Evolutionary conservation across 2,888 invertebrate genomes (phyloP).

Genomic region (Uloborus plumipes): DNA sequence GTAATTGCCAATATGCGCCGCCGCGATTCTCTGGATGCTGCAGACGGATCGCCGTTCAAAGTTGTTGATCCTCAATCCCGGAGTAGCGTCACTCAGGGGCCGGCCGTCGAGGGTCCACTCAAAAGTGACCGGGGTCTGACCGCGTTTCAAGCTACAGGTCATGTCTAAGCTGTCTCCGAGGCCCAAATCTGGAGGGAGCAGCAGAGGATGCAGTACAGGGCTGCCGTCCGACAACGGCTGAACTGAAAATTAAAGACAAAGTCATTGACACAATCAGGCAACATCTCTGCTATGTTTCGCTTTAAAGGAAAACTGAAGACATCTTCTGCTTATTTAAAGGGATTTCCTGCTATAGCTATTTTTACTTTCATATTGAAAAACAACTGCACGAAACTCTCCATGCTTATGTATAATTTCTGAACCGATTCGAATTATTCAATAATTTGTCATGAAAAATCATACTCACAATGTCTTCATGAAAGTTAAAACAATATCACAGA

Average conservation of each 20-base stretch:
- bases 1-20: slow-evolving; percentile 59
- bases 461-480: too few relatives aligned
- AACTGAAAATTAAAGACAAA: slow-evolving; percentile 17
- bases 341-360: too few relatives aligned
- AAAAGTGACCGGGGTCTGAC: slow-evolving; percentile 26
- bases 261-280: too few relatives aligned
- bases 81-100: neutral
- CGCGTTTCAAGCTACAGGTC: slow-evolving; percentile 48
- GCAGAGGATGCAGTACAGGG: slow-evolving; percentile 44
- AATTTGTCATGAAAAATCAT: too few relatives aligned
- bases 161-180: slow-evolving; percentile 49
- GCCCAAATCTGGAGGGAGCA: slow-evolving; percentile 40
- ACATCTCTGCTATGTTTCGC: too few relatives aligned
- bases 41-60: slow-evolving; percentile 40
- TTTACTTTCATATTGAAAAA: too few relatives aligned
- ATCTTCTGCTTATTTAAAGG: too few relatives aligned
- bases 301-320: too few relatives aligned
- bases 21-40: slow-evolving; percentile 23
- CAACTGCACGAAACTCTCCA: too few relatives aligned
- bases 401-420: too few relatives aligned
- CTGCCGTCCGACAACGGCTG: neutral
- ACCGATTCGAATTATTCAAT: too few relatives aligned
- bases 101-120: slow-evolving; percentile 41
- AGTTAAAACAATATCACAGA: too few relatives aligned
- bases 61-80: slow-evolving; percentile 13